Base-by-base conservation (phyloP, 2,888 invertebrate genomes). In the Andrena bicolor region DNA sequence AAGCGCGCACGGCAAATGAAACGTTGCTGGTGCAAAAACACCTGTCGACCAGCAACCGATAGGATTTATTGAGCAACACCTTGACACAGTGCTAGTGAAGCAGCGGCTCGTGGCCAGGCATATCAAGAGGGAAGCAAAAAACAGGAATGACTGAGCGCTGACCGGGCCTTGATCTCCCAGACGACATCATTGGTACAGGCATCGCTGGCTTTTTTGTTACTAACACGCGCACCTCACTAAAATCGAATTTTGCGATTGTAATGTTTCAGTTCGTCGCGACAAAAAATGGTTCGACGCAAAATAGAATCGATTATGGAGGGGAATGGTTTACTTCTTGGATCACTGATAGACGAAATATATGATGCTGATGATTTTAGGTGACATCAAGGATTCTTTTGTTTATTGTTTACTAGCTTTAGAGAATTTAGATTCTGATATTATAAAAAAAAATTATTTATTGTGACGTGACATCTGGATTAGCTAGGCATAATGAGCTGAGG, bases 81-180 rank as follows among this genome's bases (percentile, higher is more conserved):
- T 73, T 60, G 65, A 69, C 69, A 64, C 58, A 66, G 53, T 30
- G 65, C 61, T 16, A 48, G 53, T 35, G 48, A 63, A 53, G 32
- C 70, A 13, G 56, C 32, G 51, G 64, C 69, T 68, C 58, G 68
- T 58, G 51, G 73, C 69, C 26, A 48, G 23, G 48, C n/a, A 23
- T 41, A 51, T 63, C 26, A 49, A 64, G 30, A 23, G 41, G 10
- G 3, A 41, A 35, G 60, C 49, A 69, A 80, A 73, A 80, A 73
- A 20, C 41, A 20, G 41, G 72, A 80, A 65, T 64, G 64, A 76
- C 66, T 48, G 77, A 73, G 10, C 26, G 81, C 2, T 80, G 81
- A 73, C 80, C 80, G 69, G 64, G 80, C 81, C 81, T 80, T 81
- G 81, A 81, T 81, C 81, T 65, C 72, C n/a, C 30, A 8, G 26